Percentiles rank a stretch among this genome's conserved stretches.
These are phyloP conservation scores for Idris sp. DNA, from an alignment of 1,140 invertebrate species.

Conservation along the genomic window DNA sequence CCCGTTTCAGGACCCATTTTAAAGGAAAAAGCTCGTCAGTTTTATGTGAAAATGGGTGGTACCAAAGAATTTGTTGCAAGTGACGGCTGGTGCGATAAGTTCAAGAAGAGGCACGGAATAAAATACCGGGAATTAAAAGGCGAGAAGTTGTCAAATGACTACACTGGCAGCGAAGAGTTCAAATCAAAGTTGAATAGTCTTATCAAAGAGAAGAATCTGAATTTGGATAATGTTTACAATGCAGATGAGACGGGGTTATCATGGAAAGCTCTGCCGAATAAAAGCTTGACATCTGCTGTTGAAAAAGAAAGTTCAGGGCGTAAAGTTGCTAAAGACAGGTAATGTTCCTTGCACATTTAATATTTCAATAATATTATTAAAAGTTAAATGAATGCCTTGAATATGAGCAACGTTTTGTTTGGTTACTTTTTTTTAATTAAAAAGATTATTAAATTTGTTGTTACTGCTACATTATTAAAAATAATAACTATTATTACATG, in stretches of 20 bases:
- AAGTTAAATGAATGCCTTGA: too few relatives aligned
- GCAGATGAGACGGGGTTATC: background rate
- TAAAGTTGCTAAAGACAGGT: background rate
- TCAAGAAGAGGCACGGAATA: slow-evolving; percentile 8
- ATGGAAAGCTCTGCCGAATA: background rate
- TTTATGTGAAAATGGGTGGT: slow-evolving; percentile 12
- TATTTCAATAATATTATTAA: too few relatives aligned
- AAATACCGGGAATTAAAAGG: background rate
- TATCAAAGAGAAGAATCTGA: too few relatives aligned
- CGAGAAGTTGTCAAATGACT: background rate
- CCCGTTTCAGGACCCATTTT: slow-evolving; percentile 8
- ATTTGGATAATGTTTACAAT: too few relatives aligned
- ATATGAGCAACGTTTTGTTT: too few relatives aligned
- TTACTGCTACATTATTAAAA: too few relatives aligned
- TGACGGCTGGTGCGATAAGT: slow-evolving; percentile 4
- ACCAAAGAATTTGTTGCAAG: slow-evolving; percentile 9
- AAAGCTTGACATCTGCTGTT: background rate
- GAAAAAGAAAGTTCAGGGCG: background rate
- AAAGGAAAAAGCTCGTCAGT: slow-evolving; percentile 10
- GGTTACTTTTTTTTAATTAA: too few relatives aligned
- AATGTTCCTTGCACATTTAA: too few relatives aligned
- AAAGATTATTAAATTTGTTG: too few relatives aligned
- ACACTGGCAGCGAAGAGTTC: too few relatives aligned
- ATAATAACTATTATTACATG: too few relatives aligned
- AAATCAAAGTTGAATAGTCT: too few relatives aligned